Evolutionary conservation across 2,113 vertebrate genomes (phyloP), one percentile per base, ranked within the genome.

Genomic region (Chloebia gouldiae): DNA sequence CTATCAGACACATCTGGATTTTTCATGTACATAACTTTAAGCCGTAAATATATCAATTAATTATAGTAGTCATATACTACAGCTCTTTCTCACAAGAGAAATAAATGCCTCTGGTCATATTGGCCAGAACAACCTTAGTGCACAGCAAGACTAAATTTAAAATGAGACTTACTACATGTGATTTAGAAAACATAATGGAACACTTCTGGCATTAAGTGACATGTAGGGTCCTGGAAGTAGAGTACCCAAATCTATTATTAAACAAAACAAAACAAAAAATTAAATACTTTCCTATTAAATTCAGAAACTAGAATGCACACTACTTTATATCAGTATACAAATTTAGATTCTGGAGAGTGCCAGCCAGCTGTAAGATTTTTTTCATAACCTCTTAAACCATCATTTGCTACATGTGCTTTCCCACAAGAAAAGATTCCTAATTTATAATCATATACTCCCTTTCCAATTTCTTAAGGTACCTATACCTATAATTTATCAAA

Each of bases 121-220:
- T 88, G 78, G 81, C 83, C 94, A 92, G 93, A 96, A 90, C 60
- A 83, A 83, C 61, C 57, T 82, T 64, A 33, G 42, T 88, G 88
- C 93, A 90, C 86, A 85, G 45, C 24, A 15, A 86, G 70, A 45
- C 89, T 96, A 65, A 90, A 93, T 94, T 96, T 95, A 95, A 97
- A 92, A 68, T 72, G 47, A 93, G 83, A 81, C 94, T 95, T 91
- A 90, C 59, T 92, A 79, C 20, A 76, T 63, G 70, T 44, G 86
- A 94, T 94, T 95, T 87, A 89, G 80, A 92, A 97, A 92, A 80
- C 4, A 63, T 33, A 93, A 73, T 69, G 76, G 81, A 94, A 70
- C 49, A 25, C 49, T 90, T 93, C 56, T 84, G 78, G 84, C 82
- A 89, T 17, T 2, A 59, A 77, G n/a, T 5, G 18, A 95, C 49